Percentiles rank a stretch among this genome's conserved stretches.
These are phyloP conservation scores for Tachycineta bicolor DNA, from an alignment of 2,113 vertebrate genomes.

Conservation along the genomic window DNA sequence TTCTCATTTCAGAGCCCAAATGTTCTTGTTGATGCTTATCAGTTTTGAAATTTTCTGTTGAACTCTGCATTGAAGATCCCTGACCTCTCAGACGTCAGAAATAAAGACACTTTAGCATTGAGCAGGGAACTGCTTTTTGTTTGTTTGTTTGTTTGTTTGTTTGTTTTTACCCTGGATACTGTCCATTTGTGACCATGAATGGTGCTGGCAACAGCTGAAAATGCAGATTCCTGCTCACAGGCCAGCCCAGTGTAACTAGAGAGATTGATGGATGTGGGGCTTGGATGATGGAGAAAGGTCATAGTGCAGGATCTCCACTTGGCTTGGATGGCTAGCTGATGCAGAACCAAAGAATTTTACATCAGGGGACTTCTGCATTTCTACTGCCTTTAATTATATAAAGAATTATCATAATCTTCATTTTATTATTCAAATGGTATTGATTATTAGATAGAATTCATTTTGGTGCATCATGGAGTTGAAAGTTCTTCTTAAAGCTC, in stretches of 20 bases:
- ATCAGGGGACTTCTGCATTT: not conserved
- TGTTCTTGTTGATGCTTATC: not conserved
- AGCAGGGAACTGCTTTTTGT: not conserved
- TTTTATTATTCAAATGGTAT: not conserved
- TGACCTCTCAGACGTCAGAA: not conserved
- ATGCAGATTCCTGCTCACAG: not conserved
- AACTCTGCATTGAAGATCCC: not conserved
- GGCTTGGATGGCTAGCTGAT: not conserved
- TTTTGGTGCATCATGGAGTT: not conserved
- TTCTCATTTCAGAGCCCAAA: not conserved
- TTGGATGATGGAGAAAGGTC: not conserved
- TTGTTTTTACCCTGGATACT: not conserved
- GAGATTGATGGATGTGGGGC: not conserved
- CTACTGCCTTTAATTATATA: not conserved
- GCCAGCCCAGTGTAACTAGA: not conserved
- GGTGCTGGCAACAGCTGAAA: not conserved
- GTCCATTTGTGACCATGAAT: not conserved
- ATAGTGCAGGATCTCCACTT: rapidly evolving
- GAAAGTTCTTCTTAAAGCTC: not conserved
- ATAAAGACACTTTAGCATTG: not conserved
- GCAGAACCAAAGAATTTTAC: not conserved
- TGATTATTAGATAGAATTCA: not conserved
- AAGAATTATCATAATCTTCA: not conserved
- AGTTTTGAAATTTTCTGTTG: not conserved
- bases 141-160: not conserved